A percentile compares a stretch with the other conserved stretches of the same genome.
Evolutionary conservation across 2,888 invertebrate genomes (phyloP).

Genomic region (Lypha dubia): DNA sequence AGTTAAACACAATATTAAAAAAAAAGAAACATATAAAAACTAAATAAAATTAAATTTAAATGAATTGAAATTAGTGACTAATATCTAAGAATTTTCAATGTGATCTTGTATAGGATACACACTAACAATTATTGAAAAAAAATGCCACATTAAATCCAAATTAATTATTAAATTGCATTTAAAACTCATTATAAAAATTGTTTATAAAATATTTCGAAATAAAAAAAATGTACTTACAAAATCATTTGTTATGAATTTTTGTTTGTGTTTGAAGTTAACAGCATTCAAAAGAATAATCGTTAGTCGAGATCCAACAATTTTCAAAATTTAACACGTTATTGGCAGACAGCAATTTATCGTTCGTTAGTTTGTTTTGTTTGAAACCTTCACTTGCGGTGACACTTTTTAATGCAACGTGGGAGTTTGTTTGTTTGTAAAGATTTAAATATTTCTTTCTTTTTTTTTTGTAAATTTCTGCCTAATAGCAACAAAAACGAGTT

Average conservation of each 20-base stretch:
- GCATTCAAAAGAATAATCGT: constrained; percentile 45
- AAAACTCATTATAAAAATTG: not conserved
- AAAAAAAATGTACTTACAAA: constrained; percentile 59
- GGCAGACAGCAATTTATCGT: constrained; percentile 13
- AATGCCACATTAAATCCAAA: not conserved
- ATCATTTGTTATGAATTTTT: constrained; percentile 68
- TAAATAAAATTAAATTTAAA: constrained; percentile 17
- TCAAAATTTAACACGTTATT: constrained; percentile 31
- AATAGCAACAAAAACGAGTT: constrained; percentile 31
- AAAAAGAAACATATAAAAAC: constrained; percentile 1
- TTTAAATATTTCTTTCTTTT: constrained; percentile 22
- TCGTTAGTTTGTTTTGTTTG: constrained; percentile 32
- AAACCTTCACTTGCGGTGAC: constrained; percentile 4
- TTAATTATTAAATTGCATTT: constrained; percentile 14
- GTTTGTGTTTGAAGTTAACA: constrained; percentile 41
- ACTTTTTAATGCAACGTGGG: constrained; percentile 47
- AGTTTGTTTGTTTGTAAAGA: constrained; percentile 43
- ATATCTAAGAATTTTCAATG: constrained; percentile 64
- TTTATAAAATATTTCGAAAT: constrained; percentile 5
- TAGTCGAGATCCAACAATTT: constrained; percentile 11
- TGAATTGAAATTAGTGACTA: constrained; percentile 54
- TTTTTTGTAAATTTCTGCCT: not conserved
- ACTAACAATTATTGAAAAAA: constrained; percentile 16
- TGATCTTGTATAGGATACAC: constrained; percentile 51
- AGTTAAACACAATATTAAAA: constrained; percentile 17